Conservation (phyloP, 2,113 vertebrate genomes). For the Uropsilus gracilis region DNA sequence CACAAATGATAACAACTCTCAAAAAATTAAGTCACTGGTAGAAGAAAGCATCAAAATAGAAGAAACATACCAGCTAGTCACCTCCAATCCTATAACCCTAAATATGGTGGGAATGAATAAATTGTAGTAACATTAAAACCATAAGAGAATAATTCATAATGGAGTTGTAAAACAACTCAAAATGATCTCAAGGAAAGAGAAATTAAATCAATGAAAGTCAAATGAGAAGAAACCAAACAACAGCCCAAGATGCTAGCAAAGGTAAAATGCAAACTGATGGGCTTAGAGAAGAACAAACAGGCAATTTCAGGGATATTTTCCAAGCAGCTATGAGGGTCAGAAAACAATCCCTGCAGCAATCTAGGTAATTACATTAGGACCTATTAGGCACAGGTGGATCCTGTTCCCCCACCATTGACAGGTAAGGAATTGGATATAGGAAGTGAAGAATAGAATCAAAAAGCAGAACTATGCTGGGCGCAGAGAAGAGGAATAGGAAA, state of each 20-base stretch:
- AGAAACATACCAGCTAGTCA: background rate
- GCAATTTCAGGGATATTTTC: background rate
- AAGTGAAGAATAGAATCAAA: background rate
- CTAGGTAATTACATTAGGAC: background rate
- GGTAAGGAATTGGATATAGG: background rate
- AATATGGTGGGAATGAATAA: background rate
- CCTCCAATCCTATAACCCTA: background rate
- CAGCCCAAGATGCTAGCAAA: background rate
- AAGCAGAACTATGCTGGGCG: background rate
- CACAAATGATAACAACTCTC: background rate
- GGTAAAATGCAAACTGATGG: background rate
- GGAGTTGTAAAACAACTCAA: background rate
- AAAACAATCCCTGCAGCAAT: background rate
- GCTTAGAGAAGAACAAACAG: background rate
- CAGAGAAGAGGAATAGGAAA: background rate
- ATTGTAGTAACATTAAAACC: background rate
- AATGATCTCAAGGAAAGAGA: background rate
- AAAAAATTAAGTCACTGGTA: constrained; percentile 14
- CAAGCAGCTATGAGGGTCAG: background rate
- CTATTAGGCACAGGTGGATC: background rate
- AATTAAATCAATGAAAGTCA: constrained; percentile 27
- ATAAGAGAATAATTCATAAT: background rate
- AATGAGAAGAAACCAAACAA: constrained; percentile 22
- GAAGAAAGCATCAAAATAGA: constrained; percentile 7
- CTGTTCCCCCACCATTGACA: background rate